Evolutionary conservation across 2,113 vertebrate genomes (phyloP), one percentile per base, ranked within the genome.

Genomic region (Seriola dumerili): DNA sequence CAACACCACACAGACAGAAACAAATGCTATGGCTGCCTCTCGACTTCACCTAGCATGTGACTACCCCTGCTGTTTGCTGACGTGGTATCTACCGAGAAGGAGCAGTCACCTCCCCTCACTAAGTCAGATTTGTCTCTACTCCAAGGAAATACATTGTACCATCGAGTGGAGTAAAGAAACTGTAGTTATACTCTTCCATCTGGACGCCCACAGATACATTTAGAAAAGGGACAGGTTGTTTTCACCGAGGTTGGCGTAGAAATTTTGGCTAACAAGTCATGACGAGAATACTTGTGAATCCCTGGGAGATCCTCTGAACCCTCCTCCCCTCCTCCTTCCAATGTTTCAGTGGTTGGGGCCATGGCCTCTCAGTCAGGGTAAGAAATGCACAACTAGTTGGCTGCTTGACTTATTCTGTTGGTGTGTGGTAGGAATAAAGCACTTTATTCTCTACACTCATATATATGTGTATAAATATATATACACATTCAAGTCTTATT

Each of bases 291-390:
- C 91, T 88, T 94, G 80, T 91, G 83, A 93, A 90, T 86, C 84
- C 83, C 77, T 85, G 88, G 89, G 89, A 93, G 87, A 92, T 93
- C 89, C 80, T 85, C 77, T 93, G 87, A 92, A 78, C 80, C 78
- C 78, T 76, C 88, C 86, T 86, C 80, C 84, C 89, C 88, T 80
- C 89, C 88, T 85, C 73, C 85, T 95, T 91, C 94, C 92, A 94
- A 96, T 96, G 95, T 93, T 94, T 95, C 91, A 90, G 84, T 95
- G 91, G 89, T 93, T 85, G 86, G 89, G 93, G 91, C 93, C 93
- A 95, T 95, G 94, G 95, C 94, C 95, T 95, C 94, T 94, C 94
- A 93, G 93, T 91, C 94, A 95, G 95, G 95, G 95, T 96, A 95
- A 96, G 95, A 89, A 81, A 84, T 83, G 72, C 40, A 91, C 64